Conservation (phyloP, 2,888 invertebrate species). For the Disparrhopalites patrizii region DNA sequence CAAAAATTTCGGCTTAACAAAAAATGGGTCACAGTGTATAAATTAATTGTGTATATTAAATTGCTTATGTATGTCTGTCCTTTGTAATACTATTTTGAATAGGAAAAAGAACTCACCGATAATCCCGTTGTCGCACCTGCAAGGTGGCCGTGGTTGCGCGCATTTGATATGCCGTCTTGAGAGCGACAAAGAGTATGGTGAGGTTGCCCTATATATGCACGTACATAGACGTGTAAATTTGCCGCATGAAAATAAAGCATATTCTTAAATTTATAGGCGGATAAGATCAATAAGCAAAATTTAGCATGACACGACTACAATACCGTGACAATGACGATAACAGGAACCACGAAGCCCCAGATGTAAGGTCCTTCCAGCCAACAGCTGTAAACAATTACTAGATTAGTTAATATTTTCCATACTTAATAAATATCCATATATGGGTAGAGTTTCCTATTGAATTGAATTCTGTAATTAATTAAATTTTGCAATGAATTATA, state of each 20-base stretch:
- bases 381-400: conserved; percentile 14
- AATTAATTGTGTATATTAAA: not conserved
- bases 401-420: too few relatives aligned
- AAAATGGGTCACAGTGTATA: not conserved
- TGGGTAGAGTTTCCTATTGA: too few relatives aligned
- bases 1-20: not conserved
- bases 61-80: not conserved
- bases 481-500: too few relatives aligned
- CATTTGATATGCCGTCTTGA: conserved; percentile 45
- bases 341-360: conserved; percentile 28
- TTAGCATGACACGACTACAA: too few relatives aligned
- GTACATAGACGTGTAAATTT: not conserved
- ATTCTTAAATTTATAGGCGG: too few relatives aligned
- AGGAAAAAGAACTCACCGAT: conserved; percentile 38
- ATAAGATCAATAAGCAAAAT: not conserved
- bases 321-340: conserved; percentile 21
- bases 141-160: conserved; percentile 20
- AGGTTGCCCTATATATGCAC: conserved; percentile 42
- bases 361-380: conserved; percentile 32
- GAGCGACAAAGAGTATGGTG: conserved; percentile 41
- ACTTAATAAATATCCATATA: too few relatives aligned
- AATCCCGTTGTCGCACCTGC: conserved; percentile 30
- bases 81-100: not conserved
- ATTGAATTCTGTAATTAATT: too few relatives aligned
- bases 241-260: not conserved